Base-by-base conservation (phyloP, 2,113 vertebrate genomes). In the Saimiri boliviensis region DNA sequence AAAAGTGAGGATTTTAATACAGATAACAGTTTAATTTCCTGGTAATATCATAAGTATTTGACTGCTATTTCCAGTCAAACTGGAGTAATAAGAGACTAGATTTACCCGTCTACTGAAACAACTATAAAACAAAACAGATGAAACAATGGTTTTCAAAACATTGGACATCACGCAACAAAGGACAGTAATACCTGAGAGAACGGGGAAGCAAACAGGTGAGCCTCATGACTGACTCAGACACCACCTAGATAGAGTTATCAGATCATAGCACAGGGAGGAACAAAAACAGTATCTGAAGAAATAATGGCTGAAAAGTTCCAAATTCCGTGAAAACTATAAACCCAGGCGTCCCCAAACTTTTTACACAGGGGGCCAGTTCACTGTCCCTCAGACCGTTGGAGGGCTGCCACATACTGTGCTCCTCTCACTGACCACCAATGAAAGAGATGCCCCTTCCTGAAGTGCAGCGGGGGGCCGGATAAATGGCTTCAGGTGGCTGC, bases 321-420 rank as follows among this genome's bases (percentile, higher is more conserved):
- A 74, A 96, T 76, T 89, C 76, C 30, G 60, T 30, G 47, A 81
- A 81, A 89, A 82, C 71, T n/a, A 74, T 58, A 45, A 92, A 97
- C 23, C 47, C 80, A n/a, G n/a, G n/a, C n/a, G n/a, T n/a, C n/a
- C n/a, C n/a, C n/a, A n/a, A n/a, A n/a, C n/a, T n/a, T n/a, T n/a
- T n/a, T n/a, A n/a, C n/a, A n/a, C n/a, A n/a, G n/a, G n/a, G n/a
- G n/a, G n/a, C n/a, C n/a, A n/a, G n/a, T n/a, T n/a, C n/a, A n/a
- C n/a, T n/a, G n/a, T n/a, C n/a, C n/a, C n/a, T n/a, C n/a, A n/a
- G n/a, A n/a, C n/a, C n/a, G n/a, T n/a, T n/a, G n/a, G n/a, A n/a
- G n/a, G n/a, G n/a, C n/a, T n/a, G n/a, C n/a, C n/a, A n/a, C n/a
- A n/a, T n/a, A n/a, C n/a, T n/a, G n/a, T n/a, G n/a, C n/a, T n/a